phyloP scores from a whole-genome alignment of 2,797 vertebrate species.

The Myotis pilosus region DNA sequence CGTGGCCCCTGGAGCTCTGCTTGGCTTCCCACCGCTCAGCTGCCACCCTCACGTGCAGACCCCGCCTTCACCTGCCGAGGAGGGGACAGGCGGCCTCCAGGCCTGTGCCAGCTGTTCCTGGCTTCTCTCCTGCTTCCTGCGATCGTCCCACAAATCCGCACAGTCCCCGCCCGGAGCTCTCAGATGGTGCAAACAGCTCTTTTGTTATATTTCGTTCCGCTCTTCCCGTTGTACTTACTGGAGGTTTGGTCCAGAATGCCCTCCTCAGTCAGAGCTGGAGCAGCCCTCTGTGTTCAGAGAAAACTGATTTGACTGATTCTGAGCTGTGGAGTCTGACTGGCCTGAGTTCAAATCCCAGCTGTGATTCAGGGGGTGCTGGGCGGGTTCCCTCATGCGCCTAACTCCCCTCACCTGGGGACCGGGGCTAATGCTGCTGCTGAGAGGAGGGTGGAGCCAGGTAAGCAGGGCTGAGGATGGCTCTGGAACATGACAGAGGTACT shows the following conservation, averaged over 20 bases:
- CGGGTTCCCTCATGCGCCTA: background rate
- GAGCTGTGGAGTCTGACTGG: background rate
- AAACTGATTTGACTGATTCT: rapidly evolving
- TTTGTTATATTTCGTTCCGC: rapidly evolving
- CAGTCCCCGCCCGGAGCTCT: background rate
- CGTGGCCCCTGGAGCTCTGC: background rate
- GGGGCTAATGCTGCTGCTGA: rapidly evolving
- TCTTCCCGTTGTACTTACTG: background rate
- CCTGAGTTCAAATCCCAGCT: background rate
- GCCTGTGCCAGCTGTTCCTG: rapidly evolving
- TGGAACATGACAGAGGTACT: rapidly evolving
- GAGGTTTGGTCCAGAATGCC: background rate
- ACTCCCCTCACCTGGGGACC: background rate
- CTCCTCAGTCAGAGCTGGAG: rapidly evolving
- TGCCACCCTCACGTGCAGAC: rapidly evolving
- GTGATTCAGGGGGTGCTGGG: rapidly evolving
- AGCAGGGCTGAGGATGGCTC: background rate
- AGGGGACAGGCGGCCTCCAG: rapidly evolving
- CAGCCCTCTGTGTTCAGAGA: background rate
- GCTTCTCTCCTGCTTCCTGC: background rate
- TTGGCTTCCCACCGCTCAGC: background rate
- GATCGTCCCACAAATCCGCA: background rate
- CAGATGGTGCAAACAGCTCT: background rate
- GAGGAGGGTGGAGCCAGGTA: rapidly evolving
- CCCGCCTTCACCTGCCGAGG: rapidly evolving